These are phyloP conservation scores for Aphidius ervi DNA, from an alignment of 1,140 invertebrate genomes.

Conservation along the genomic window DNA sequence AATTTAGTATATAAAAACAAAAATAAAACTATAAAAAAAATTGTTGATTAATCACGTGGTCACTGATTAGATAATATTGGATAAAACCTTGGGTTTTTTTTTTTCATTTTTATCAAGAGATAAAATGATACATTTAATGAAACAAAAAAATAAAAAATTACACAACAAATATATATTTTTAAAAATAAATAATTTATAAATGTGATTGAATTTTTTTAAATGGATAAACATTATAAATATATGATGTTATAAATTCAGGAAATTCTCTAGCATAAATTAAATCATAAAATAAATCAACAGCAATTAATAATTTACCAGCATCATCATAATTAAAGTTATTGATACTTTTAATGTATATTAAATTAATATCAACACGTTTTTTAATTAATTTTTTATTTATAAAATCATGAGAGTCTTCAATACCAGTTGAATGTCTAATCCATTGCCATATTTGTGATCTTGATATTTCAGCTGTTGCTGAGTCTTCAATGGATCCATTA, in stretches of 20 bases:
- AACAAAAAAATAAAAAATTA: too few species aligned
- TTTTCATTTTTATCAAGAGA: too few species aligned
- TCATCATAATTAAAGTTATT: constrained; percentile 42
- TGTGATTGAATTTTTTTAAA: constrained; percentile 55
- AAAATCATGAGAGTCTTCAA: constrained; percentile 47
- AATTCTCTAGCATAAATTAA: constrained; percentile 52
- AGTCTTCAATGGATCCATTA: constrained; percentile 66
- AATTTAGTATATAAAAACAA: too few species aligned
- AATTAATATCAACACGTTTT: constrained; percentile 32
- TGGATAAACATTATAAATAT: constrained; percentile 56
- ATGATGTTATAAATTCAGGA: constrained; percentile 59
- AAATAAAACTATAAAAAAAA: too few species aligned
- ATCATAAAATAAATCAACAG: constrained; percentile 56
- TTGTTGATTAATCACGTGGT: too few species aligned
- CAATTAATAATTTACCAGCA: constrained; percentile 48
- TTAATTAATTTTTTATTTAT: constrained; percentile 53
- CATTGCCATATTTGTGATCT: constrained; percentile 72
- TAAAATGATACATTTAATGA: too few species aligned
- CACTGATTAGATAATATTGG: too few species aligned
- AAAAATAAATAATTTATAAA: constrained; percentile 21
- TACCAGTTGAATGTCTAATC: constrained; percentile 56
- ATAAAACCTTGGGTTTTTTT: too few species aligned
- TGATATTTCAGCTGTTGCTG: constrained; percentile 71
- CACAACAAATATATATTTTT: too few species aligned
- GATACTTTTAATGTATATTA: constrained; percentile 41